phyloP scores from a whole-genome alignment of 2,797 vertebrate genomes.

The Malacoctenus gilli region DNA sequence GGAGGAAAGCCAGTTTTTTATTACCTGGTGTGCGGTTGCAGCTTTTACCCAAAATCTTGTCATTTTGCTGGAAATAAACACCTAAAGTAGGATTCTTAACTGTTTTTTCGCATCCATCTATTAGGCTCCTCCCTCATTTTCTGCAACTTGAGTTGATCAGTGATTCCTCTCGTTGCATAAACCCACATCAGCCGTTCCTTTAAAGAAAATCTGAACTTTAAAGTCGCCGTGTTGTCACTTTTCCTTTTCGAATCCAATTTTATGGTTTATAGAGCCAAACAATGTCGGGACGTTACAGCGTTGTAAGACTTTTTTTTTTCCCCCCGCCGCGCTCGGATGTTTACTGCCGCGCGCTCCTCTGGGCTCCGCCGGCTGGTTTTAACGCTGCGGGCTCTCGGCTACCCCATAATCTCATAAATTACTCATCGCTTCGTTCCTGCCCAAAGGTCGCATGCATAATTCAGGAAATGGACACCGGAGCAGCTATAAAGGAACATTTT shows the following conservation, averaged over 20 bases:
- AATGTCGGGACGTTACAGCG: neutral
- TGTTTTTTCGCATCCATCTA: too few species aligned
- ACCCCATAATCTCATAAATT: conserved; percentile 35
- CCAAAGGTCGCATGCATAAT: conserved; percentile 49
- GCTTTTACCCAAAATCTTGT: too few species aligned
- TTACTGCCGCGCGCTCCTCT: conserved; percentile 4
- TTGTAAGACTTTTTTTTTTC: neutral
- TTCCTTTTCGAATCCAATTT: conserved; percentile 5
- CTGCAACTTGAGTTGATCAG: too few species aligned
- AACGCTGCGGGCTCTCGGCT: neutral
- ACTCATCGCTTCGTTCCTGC: conserved; percentile 25
- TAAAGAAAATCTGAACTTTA: too few species aligned
- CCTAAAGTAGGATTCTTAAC: too few species aligned
- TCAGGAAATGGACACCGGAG: conserved; percentile 27
- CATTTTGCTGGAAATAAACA: too few species aligned
- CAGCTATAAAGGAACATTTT: conserved; percentile 18
- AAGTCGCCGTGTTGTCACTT: neutral
- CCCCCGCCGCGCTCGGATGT: neutral
- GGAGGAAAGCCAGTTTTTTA: too few species aligned
- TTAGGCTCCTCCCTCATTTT: too few species aligned
- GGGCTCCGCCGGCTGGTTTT: conserved; percentile 10
- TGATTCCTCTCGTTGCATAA: too few species aligned
- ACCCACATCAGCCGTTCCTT: too few species aligned
- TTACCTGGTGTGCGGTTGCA: too few species aligned
- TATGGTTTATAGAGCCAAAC: conserved; percentile 6